Evolutionary conservation across 2,113 vertebrate genomes (phyloP), one percentile per base, ranked within the genome.

Genomic region (Steatornis caripensis): DNA sequence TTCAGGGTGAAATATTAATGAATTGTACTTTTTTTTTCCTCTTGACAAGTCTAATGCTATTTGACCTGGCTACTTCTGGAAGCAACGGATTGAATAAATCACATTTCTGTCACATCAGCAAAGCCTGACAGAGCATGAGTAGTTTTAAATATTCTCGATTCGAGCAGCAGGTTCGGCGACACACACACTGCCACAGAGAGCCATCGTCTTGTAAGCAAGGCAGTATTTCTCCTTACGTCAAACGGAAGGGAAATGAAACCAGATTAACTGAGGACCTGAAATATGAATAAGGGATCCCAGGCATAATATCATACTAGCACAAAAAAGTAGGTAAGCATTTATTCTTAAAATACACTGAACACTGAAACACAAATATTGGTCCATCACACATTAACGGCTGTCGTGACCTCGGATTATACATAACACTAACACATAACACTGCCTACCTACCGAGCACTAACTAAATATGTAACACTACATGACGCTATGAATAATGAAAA

Each of bases 51-150:
- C n/a, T n/a, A n/a, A n/a, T n/a, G n/a, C n/a, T n/a, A n/a, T n/a
- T n/a, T n/a, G n/a, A n/a, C n/a, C n/a, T n/a, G 64, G 76, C 34
- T 71, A n/a, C 57, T 97, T 64, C 76, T 87, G 55, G 75, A 85
- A 72, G 36, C 17, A 86, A 57, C 23, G 7, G 81, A n/a, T 58
- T 53, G 71, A 82, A 65, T 86, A 95, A 91, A 95, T 91, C 78
- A 90, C 70, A 46, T 94, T 94, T 95, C 90, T 95, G 91, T 46
- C 72, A 9, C 1, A 19, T 80, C 82, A 96, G 87, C 91, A 74
- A 54, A 89, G 91, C 62, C 84, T 71, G 69, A 71, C 75, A 78
- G 90, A 49, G 51, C 53, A 69, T 2, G 49, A 87, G 27, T 27
- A 66, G 66, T 45, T 72, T 20, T 54, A 60, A 91, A 77, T 61